Evolutionary conservation across 2,113 vertebrate genomes (phyloP), one percentile per base, ranked within the genome.

Genomic region (Marmota monax): DNA sequence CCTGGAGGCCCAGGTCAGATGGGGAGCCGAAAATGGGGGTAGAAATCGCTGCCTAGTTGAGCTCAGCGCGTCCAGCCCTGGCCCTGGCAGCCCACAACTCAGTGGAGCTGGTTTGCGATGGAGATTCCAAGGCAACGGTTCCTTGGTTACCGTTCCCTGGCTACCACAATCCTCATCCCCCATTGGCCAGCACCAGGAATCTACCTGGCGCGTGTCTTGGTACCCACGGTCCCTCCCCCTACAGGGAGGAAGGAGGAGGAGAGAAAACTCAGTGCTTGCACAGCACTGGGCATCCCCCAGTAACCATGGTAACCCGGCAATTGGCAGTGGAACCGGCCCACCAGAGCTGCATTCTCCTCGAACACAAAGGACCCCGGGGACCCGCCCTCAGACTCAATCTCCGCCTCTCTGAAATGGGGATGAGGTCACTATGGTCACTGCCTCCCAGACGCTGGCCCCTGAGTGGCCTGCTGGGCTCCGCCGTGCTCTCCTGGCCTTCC

Each of bases 51-150:
- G 94, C 0, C 29, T 84, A 45, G 90, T 80, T 0, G 2, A 94
- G 90, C 76, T 78, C 80, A 85, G 37, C 5, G 63, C n/a, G 0
- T 25, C 92, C 27, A 25, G 95, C 70, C 80, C 92, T 63, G 93
- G 95, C 42, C 93, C 97, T 85, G 92, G 90, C 94, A 98, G 97
- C 98, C 98, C 98, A 98, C 98, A 98, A 97, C 97, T 97, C 98
- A 98, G 97, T 85, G 20, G 27, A 97, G 82, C 1, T 95, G 92
- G 98, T 97, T 95, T 97, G 93, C 29, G 94, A 98, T 97, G 95
- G 98, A 97, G 97, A 98, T 92, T 98, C 98, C 98, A 98, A 98
- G 98, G 98, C 98, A 97, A 98, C 97, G 70, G 98, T 98, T 98
- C 93, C 98, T 97, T 98, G 95, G 98, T 98, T 98, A 98, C 99